These are phyloP conservation scores for Epinephelus coioides DNA, from an alignment of 2,797 vertebrate genomes.

Conservation along the genomic window DNA sequence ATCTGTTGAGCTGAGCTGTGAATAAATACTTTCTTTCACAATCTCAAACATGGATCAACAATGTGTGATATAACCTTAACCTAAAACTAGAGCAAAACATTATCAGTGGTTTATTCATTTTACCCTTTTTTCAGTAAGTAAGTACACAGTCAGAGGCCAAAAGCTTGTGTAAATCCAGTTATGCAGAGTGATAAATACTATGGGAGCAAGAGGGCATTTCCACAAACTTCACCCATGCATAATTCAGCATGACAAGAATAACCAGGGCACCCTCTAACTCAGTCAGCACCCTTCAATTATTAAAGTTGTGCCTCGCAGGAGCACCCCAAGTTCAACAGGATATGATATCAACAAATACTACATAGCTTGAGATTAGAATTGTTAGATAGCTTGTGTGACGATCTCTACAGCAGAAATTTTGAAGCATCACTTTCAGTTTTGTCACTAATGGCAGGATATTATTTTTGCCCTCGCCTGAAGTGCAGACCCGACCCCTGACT, in stretches of 20 bases:
- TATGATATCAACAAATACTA: conserved; percentile 43
- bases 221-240: conserved; percentile 65
- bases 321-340: conserved; percentile 48
- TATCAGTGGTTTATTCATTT: background rate
- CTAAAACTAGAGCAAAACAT: background rate
- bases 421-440: conserved; percentile 1
- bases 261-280: conserved; percentile 54
- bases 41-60: background rate
- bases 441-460: background rate
- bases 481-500: conserved; percentile 1
- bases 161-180: conserved; percentile 49
- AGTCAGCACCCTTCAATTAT: conserved; percentile 71
- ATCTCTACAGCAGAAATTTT: background rate
- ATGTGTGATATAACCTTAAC: background rate
- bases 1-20: background rate
- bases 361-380: background rate
- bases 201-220: conserved; percentile 55
- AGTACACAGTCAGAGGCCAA: conserved; percentile 2
- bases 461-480: conserved; percentile 2
- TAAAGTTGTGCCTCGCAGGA: conserved; percentile 55
- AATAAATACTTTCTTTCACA: background rate
- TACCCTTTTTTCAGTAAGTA: background rate
- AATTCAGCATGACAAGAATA: conserved; percentile 72
- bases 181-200: conserved; percentile 59
- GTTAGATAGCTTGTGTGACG: background rate